Percentiles rank a stretch among this genome's conserved stretches.
These are phyloP conservation scores for Dendrolimus punctatus DNA, from an alignment of 1,140 invertebrate genomes.

Conservation along the genomic window DNA sequence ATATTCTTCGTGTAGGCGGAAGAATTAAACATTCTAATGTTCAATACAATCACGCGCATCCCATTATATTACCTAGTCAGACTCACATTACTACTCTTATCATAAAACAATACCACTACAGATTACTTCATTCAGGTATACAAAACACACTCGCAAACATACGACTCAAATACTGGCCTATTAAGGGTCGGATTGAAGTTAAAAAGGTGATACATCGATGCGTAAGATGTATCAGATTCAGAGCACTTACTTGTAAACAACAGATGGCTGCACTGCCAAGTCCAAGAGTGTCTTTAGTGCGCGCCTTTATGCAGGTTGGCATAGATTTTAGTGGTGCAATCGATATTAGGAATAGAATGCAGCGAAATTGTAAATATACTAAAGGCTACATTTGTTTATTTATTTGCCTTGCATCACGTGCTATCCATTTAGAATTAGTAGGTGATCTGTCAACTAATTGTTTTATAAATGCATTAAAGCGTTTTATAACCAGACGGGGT, in stretches of 20 bases:
- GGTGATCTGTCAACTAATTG: too few relatives aligned
- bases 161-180: constrained; percentile 8
- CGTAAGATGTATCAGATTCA: constrained; percentile 5
- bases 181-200: constrained; percentile 10
- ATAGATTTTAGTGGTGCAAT: constrained; percentile 43
- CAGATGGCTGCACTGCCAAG: constrained; percentile 9
- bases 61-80: constrained; percentile 7
- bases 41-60: constrained; percentile 17
- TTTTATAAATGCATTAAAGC: too few relatives aligned
- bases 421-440: too few relatives aligned
- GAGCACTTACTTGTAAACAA: constrained; percentile 1
- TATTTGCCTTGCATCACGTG: too few relatives aligned
- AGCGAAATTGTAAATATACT: constrained; percentile 16
- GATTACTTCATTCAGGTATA: constrained; percentile 9
- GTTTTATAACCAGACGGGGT: too few relatives aligned
- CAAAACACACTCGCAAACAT: constrained; percentile 8
- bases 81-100: constrained; percentile 12
- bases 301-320: constrained; percentile 14
- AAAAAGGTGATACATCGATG: constrained; percentile 5
- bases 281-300: constrained; percentile 24
- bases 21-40: constrained; percentile 9
- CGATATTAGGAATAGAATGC: constrained; percentile 19
- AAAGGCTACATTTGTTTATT: too few relatives aligned
- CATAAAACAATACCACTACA: constrained; percentile 5
- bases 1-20: constrained; percentile 14